Percentiles rank a stretch among this genome's conserved stretches.
phyloP scores from a whole-genome alignment of 2,797 vertebrate genomes.

The Triplophysa bombifrons region DNA sequence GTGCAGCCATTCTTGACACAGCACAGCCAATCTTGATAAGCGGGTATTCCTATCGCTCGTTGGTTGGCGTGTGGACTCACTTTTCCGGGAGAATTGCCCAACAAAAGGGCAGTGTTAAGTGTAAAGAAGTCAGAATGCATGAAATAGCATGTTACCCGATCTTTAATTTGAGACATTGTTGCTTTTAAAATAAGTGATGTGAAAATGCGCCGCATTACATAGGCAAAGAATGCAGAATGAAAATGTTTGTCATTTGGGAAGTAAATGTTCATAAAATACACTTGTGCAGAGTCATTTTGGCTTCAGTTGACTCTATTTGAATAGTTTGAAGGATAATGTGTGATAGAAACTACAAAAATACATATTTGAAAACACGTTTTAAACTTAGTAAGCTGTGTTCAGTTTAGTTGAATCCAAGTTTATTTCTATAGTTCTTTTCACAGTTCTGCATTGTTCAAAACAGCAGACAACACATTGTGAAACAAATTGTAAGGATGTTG shows the following conservation, averaged over 20 bases:
- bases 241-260: neutral
- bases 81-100: too few species aligned
- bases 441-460: too few species aligned
- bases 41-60: too few species aligned
- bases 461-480: neutral
- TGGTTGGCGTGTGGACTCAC: too few species aligned
- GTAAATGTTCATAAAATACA: neutral
- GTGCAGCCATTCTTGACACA: too few species aligned
- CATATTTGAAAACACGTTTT: neutral
- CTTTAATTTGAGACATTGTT: neutral
- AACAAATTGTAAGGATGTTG: neutral
- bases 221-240: neutral
- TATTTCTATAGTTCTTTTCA: too few species aligned
- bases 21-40: too few species aligned
- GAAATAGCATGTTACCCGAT: too few species aligned
- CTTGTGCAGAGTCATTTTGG: neutral
- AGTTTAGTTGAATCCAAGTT: neutral
- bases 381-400: neutral
- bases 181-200: slow-evolving; percentile 17
- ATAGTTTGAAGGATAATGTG: neutral
- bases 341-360: neutral
- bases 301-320: neutral
- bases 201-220: neutral
- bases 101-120: too few species aligned
- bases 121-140: too few species aligned